A percentile compares a stretch with the other conserved stretches of the same genome.
These are phyloP conservation scores for Vireo griseus DNA, from an alignment of 2,797 vertebrate genomes.

Conservation along the genomic window DNA sequence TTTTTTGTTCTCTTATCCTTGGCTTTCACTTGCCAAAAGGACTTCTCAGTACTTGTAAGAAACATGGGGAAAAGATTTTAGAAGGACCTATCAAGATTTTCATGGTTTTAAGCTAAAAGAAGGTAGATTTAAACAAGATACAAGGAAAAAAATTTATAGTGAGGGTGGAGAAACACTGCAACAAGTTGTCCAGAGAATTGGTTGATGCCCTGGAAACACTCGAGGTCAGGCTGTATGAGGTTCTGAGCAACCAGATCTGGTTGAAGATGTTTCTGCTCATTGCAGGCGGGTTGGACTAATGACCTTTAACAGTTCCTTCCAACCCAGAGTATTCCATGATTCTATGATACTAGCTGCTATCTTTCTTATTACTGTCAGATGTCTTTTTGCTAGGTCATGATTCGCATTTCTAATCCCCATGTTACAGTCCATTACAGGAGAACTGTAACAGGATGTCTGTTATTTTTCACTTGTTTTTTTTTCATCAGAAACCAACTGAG, in stretches of 20 bases:
- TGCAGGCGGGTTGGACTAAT: not conserved
- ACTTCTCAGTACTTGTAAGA: not conserved
- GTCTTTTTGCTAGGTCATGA: not conserved
- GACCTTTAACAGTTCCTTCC: not conserved
- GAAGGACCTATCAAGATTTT: not conserved
- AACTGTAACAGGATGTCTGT: not conserved
- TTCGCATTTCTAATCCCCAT: not conserved
- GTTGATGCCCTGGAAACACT: not conserved
- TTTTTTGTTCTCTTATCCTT: not conserved
- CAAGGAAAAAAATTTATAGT: not conserved
- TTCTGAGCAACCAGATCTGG: not conserved
- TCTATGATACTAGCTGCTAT: not conserved
- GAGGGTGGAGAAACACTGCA: not conserved
- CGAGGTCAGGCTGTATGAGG: not conserved
- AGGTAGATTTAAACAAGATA: not conserved
- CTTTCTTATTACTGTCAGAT: not conserved
- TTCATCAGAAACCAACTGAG: not conserved
- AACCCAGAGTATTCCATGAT: not conserved
- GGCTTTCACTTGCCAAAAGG: not conserved
- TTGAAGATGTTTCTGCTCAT: not conserved
- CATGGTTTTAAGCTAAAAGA: not conserved
- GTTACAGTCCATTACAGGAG: not conserved
- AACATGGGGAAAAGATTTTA: not conserved
- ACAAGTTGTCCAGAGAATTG: not conserved
- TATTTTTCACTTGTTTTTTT: not conserved